phyloP scores from a whole-genome alignment of 2,888 invertebrate genomes.

The Eristalis intricaria region DNA sequence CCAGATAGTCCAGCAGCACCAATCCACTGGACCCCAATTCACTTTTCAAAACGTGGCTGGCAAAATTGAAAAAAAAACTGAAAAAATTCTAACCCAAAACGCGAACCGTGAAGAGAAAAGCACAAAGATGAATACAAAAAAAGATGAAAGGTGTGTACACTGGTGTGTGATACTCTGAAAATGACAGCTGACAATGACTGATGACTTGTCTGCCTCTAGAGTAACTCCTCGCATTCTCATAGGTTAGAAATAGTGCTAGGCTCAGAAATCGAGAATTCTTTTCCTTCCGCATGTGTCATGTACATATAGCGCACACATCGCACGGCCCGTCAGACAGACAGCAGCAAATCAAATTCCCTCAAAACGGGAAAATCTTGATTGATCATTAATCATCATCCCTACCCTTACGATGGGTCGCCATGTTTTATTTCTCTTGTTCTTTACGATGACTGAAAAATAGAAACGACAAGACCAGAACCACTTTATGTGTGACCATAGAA shows the following conservation, averaged over 20 bases:
- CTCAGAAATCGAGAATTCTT: conserved; percentile 57
- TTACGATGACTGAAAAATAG: background rate
- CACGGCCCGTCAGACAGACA: conserved; percentile 52
- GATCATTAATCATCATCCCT: conserved; percentile 71
- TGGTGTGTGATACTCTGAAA: conserved; percentile 48
- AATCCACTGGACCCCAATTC: conserved; percentile 39
- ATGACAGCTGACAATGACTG: conserved; percentile 71
- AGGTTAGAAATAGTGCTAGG: conserved; percentile 62
- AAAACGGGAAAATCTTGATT: conserved; percentile 71
- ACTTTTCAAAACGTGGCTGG: conserved; percentile 51
- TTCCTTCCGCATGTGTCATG: conserved; percentile 52
- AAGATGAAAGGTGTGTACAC: conserved; percentile 31
- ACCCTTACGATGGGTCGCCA: conserved; percentile 36
- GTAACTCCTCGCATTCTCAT: conserved; percentile 64
- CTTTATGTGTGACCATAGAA: conserved; percentile 67
- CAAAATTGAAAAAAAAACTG: conserved; percentile 40
- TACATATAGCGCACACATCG: conserved; percentile 23
- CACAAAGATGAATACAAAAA: conserved; percentile 1
- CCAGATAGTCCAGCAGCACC: conserved; percentile 19
- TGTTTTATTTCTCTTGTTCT: conserved; percentile 5
- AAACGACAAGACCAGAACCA: conserved; percentile 62
- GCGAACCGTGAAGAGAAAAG: background rate
- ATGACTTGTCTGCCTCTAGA: conserved; percentile 57
- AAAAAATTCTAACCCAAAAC: conserved; percentile 7
- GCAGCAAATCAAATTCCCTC: conserved; percentile 72